phyloP scores from a whole-genome alignment of 2,797 vertebrate genomes.

The Cynopterus sphinx region DNA sequence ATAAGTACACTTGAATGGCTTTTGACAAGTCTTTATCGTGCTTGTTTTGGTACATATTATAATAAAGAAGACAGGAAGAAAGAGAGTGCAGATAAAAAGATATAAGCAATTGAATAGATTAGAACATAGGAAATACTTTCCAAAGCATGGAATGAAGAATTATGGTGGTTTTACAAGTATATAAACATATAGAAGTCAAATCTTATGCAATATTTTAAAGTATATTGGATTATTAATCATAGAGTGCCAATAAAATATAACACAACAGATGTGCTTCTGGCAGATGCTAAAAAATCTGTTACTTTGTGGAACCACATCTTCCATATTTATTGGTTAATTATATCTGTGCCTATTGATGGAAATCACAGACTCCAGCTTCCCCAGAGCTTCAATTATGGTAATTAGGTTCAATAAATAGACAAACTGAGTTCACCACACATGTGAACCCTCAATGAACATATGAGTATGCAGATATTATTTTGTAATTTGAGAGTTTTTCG shows the following conservation, averaged over 20 bases:
- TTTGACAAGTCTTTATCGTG: background rate
- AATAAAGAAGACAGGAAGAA: background rate
- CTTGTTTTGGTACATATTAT: background rate
- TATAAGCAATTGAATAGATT: background rate
- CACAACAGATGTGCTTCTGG: constrained; percentile 60
- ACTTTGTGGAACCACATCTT: constrained; percentile 60
- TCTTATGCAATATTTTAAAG: constrained; percentile 49
- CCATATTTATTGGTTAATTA: constrained; percentile 69
- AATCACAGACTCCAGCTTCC: constrained; percentile 66
- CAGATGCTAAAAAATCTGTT: constrained; percentile 60
- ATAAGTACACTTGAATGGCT: background rate
- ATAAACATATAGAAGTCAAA: constrained; percentile 47
- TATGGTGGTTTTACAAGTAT: background rate
- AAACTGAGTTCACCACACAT: constrained; percentile 19
- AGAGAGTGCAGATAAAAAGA: background rate
- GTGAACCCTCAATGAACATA: background rate
- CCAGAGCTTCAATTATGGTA: constrained; percentile 59
- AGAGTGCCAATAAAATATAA: constrained; percentile 51
- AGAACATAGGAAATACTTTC: constrained; percentile 50
- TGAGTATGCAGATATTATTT: background rate
- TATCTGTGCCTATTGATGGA: constrained; percentile 62
- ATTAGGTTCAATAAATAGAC: constrained; percentile 57
- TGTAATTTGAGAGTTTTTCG: background rate
- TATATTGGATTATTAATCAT: constrained; percentile 56
- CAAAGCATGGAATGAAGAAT: background rate